Conservation (phyloP, 2,113 vertebrate species). For the Petromus typicus region DNA sequence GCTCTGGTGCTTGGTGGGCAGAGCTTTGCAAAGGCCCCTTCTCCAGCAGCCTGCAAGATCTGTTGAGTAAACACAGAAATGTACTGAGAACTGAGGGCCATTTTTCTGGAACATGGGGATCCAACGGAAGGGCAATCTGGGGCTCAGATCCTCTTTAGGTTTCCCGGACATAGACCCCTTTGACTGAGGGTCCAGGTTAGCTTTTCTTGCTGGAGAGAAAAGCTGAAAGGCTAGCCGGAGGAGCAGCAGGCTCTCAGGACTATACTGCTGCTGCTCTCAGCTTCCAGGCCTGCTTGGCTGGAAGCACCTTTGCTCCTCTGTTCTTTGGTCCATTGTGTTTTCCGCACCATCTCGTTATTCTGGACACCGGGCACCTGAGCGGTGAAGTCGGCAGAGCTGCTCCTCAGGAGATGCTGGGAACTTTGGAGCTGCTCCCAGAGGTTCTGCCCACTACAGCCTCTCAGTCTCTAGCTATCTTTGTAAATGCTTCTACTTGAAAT, state of each 20-base stretch:
- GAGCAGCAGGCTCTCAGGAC: background rate
- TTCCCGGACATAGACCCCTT: too few species aligned
- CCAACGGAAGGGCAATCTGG: too few species aligned
- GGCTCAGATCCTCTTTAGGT: background rate
- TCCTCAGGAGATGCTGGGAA: background rate
- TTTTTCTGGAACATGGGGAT: background rate
- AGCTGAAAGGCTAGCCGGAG: background rate
- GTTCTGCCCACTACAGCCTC: background rate
- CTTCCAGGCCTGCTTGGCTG: background rate
- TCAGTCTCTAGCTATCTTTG: background rate
- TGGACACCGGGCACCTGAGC: background rate
- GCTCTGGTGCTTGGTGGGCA: accelerated
- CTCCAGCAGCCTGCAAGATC: too few species aligned
- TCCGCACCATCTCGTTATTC: background rate
- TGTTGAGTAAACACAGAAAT: background rate
- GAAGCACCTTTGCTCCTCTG: background rate
- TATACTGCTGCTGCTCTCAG: background rate
- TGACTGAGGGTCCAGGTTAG: too few species aligned
- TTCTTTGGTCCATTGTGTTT: background rate
- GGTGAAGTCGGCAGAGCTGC: background rate
- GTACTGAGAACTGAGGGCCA: background rate
- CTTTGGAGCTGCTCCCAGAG: background rate
- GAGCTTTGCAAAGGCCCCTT: background rate
- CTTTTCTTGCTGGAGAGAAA: background rate
- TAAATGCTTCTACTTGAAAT: background rate